Base-by-base conservation (phyloP, 2,888 invertebrate genomes). In the Conops quadrifasciatus region DNA sequence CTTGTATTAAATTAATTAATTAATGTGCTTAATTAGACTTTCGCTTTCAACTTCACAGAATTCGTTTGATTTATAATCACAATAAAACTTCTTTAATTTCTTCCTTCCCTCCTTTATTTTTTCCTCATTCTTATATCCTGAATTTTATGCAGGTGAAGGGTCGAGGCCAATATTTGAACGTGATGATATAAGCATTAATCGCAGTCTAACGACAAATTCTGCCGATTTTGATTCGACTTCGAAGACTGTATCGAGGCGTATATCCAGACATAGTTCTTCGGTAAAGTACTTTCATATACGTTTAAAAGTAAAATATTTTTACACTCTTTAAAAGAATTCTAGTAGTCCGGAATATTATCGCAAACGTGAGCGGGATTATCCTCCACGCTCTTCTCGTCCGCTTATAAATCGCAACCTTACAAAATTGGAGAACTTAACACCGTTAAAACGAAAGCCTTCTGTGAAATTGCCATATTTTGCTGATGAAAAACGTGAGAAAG, bases 381-480 rank as follows among this genome's bases (percentile, higher is more conserved):
- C 16, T 56, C 56, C n/a, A 43, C 11, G 3, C 30, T 36, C 60
- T 4, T 4, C 36, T 60, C 51, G 28, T 9, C 13, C 63, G 1
- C 2, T 43, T 16, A 21, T 47, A 63, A 43, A 47, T 45, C 63
- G 2, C 45, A 63, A 63, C 19, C 45, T 47, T 16, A 1, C 63
- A 24, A 63, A 43, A 47, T 43, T 47, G 43, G 26, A 43, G 24
- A 67, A 66, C 45, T 45, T 47, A 26, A 51, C 65, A 1, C 51
- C 16, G 30, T 28, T 65, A 30, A 51, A 72, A 36, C 71, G 64
- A 30, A 69, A 43, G 19, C 62, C 73, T 7, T 47, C 69, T 0
- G 77, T 77, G 49, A 78, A 76, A 71, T n/a, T 73, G 60, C 78
- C 78, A 7, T 79, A 79, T 49, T 79, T 74, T 51, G 59, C 71